phyloP scores from a whole-genome alignment of 1,140 invertebrate species.

The Steinernema khuongi region DNA sequence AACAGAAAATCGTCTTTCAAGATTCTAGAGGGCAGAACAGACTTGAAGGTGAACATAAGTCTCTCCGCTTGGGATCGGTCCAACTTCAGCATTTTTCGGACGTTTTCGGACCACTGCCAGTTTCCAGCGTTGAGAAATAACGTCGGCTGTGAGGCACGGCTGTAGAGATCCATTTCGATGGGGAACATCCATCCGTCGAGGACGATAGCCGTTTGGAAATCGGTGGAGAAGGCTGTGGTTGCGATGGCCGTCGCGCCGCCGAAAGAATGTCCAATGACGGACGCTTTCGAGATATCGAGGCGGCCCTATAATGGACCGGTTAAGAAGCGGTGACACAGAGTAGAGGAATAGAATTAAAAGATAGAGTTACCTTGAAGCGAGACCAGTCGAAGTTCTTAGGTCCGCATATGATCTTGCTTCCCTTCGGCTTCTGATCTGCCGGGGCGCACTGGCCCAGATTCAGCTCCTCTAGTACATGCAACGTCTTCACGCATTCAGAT shows the following conservation, averaged over 20 bases:
- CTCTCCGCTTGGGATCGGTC: constrained; percentile 29
- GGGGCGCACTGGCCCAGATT: constrained; percentile 63
- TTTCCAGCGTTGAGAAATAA: constrained; percentile 68
- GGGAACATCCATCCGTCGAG: constrained; percentile 71
- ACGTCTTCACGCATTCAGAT: constrained; percentile 63
- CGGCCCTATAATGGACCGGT: constrained; percentile 60
- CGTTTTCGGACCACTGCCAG: constrained; percentile 67
- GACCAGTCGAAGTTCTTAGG: constrained; percentile 59
- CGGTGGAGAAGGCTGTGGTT: constrained; percentile 60
- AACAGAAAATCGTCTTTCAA: constrained; percentile 21
- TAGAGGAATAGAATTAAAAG: constrained; percentile 4
- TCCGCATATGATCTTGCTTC: constrained; percentile 63
- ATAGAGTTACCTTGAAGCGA: constrained; percentile 59
- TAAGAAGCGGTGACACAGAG: constrained; percentile 18
- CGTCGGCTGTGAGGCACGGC: constrained; percentile 64
- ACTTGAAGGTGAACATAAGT: constrained; percentile 48
- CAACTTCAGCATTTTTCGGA: constrained; percentile 63
- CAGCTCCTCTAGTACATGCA: constrained; percentile 64
- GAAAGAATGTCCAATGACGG: constrained; percentile 69
- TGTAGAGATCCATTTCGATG: constrained; percentile 62
- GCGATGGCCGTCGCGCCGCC: constrained; percentile 67
- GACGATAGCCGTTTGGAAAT: constrained; percentile 61
- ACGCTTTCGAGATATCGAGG: constrained; percentile 64
- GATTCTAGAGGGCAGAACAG: constrained; percentile 16
- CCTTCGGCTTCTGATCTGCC: constrained; percentile 30